Percentiles rank a stretch among this genome's conserved stretches.
Evolutionary conservation across 2,113 vertebrate genomes (phyloP).

Genomic region (Psammodynastes pulverulentus): DNA sequence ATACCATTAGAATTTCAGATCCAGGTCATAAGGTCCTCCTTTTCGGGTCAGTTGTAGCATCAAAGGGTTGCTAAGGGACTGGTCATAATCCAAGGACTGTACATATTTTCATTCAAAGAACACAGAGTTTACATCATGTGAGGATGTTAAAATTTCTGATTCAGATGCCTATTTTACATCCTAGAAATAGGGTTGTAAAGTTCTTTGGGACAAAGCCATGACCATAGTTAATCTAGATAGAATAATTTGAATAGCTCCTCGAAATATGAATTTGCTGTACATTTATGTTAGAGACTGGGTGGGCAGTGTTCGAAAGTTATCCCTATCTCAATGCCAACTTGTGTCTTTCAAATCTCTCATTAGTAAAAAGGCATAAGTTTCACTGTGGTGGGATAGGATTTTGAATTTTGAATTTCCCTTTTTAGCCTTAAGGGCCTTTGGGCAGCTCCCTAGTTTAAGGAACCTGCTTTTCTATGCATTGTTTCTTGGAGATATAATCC

Average conservation of each 20-base stretch:
- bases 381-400: slow-evolving; percentile 9
- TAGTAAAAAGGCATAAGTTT: neutral
- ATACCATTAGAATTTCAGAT: too few relatives aligned
- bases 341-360: slow-evolving; percentile 12
- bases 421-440: slow-evolving; percentile 9
- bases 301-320: neutral
- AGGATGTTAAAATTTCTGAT: neutral
- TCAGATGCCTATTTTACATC: neutral
- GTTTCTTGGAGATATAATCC: neutral
- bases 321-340: neutral
- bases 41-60: too few relatives aligned
- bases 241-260: neutral
- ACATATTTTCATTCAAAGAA: neutral
- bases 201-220: neutral
- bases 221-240: neutral
- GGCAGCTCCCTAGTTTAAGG: neutral
- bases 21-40: too few relatives aligned
- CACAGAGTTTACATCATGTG: neutral
- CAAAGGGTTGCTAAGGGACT: too few relatives aligned
- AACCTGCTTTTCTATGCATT: neutral
- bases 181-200: neutral
- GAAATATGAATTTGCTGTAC: neutral
- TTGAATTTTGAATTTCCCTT: neutral
- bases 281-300: neutral
- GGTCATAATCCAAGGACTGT: too few relatives aligned